Percentiles rank a stretch among this genome's conserved stretches.
phyloP scores from a whole-genome alignment of 2,113 vertebrate species.

The Stercorarius parasiticus region DNA sequence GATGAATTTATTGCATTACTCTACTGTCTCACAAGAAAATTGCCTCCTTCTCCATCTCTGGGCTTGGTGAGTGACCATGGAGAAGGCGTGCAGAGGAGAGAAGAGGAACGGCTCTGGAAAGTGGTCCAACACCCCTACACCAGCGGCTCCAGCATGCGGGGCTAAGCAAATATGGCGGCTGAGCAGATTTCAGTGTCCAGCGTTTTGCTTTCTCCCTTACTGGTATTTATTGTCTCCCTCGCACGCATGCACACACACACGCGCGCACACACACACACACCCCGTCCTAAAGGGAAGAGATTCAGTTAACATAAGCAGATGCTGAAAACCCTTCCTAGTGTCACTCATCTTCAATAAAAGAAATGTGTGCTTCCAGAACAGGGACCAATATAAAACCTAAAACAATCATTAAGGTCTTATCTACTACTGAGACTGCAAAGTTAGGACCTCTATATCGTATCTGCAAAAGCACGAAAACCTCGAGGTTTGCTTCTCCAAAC shows the following conservation, averaged over 20 bases:
- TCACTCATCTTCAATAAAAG: background rate
- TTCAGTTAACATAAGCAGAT: background rate
- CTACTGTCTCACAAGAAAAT: background rate
- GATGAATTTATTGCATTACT: background rate
- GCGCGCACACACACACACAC: background rate
- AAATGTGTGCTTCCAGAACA: background rate
- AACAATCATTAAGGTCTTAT: background rate
- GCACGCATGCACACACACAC: background rate
- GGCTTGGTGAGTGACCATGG: background rate
- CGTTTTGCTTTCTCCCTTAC: background rate
- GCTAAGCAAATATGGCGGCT: background rate
- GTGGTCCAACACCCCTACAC: fast-evolving
- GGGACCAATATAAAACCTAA: background rate
- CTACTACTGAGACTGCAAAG: background rate
- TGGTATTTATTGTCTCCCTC: background rate
- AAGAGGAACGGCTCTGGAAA: background rate
- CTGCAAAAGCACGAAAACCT: background rate
- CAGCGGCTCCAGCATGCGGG: fast-evolving
- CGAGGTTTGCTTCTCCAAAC: background rate
- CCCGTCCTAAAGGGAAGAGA: background rate
- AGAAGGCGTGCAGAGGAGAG: background rate
- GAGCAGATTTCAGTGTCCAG: background rate
- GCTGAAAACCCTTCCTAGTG: background rate
- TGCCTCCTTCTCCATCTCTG: background rate
- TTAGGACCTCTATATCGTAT: background rate